Base-by-base conservation (phyloP, 2,797 vertebrate genomes). In the Ptychobarbus kaznakovi region DNA sequence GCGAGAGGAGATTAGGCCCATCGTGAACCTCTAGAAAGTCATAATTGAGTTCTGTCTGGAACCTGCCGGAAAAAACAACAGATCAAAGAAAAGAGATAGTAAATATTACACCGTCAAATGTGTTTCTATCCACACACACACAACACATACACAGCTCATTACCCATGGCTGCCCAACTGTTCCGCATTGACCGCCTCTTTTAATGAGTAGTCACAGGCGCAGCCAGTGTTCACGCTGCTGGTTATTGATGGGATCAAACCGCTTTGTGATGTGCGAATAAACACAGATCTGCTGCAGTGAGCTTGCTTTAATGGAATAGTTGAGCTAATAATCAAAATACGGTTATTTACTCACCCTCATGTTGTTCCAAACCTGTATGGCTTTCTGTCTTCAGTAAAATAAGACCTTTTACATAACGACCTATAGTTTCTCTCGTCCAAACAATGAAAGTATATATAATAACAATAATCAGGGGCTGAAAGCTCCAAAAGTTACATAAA, bases 1-100 rank as follows among this genome's bases (percentile, higher is more conserved):
- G 97, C n/a, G 98, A 99, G 70, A 99, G 94, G 85, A 99, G 94
- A 89, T 98, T 99, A 56, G 98, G 96, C 4, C 98, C 98, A 70
- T 99, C 98, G 0, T 99, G 98, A 83, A 99, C 95, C 94, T 99
- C 98, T 92, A 99, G 93, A 92, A 99, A 97, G 91, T 99, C 98
- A 44, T 99, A 99, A 93, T 98, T 99, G 70, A 99, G 95, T 92
- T 99, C 98, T 22, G 98, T 99, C 91, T 99, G 98, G 94, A 99
- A 99, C 93, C 98, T 99, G 88, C 16, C 13, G 4, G 13, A 51
- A 81, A 66, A 85, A 28, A 65, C 90, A 58, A 80, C 42, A 80
- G 61, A 13, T 87, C 13, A 74, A 42, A 78, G 81, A 58, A 53
- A 75, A 9, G 12, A 78, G 79, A 69, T 9, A 88, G 38, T 80